Percentiles rank a stretch among this genome's conserved stretches.
These are phyloP conservation scores for Tipula vernalis DNA, from an alignment of 2,888 invertebrate species.

Conservation along the genomic window DNA sequence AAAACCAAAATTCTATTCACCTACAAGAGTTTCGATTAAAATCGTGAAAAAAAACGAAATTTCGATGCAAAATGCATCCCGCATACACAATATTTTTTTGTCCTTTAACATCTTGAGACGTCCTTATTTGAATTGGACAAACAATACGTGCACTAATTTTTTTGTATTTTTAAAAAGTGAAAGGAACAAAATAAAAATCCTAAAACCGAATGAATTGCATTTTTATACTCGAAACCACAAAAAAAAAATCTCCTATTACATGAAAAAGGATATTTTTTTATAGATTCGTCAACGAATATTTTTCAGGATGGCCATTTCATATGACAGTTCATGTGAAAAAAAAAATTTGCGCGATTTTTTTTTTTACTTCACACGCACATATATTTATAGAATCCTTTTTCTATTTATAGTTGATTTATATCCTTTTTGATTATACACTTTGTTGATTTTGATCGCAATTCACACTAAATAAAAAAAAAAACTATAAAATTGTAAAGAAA, in stretches of 20 bases:
- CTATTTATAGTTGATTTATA: background rate
- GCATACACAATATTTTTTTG: background rate
- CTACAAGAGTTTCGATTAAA: background rate
- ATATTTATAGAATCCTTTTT: background rate
- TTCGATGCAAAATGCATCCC: background rate
- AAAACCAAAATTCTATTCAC: background rate
- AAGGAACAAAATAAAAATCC: background rate
- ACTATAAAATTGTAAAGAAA: background rate
- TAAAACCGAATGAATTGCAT: background rate
- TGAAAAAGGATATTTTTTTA: background rate
- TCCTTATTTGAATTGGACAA: background rate
- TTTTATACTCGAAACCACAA: background rate
- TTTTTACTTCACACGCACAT: background rate
- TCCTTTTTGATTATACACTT: background rate
- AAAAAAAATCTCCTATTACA: background rate
- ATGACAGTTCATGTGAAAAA: background rate
- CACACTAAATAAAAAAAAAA: background rate
- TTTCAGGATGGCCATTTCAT: background rate
- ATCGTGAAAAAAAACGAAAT: background rate
- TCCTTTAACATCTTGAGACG: background rate
- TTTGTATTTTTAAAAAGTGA: background rate
- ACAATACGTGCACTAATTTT: background rate
- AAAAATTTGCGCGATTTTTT: background rate
- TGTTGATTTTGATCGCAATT: background rate
- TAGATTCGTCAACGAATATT: background rate